phyloP scores from a whole-genome alignment of 23 tunicate genomes.

The Corella eumyota region DNA sequence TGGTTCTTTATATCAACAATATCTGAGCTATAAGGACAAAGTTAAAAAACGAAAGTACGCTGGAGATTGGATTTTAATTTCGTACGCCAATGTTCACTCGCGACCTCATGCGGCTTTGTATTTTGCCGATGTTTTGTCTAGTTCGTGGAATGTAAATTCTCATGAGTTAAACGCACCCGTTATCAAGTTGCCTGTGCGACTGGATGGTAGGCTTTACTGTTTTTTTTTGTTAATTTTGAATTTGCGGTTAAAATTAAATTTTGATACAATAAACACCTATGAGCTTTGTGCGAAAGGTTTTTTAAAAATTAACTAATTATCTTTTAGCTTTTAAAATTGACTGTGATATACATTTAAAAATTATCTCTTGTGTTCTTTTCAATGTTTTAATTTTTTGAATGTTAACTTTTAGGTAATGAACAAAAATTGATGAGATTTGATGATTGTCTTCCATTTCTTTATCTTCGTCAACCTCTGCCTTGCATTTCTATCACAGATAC shows the following conservation, averaged over 20 bases:
- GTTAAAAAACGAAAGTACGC: background rate
- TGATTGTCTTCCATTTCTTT: conserved; percentile 31
- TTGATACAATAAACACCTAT: too few species aligned
- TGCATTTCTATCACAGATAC: conserved; percentile 65
- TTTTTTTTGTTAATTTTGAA: too few species aligned
- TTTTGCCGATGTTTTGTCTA: background rate
- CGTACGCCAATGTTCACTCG: conserved; percentile 3
- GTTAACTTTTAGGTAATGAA: conserved; percentile 10
- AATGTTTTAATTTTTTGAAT: too few species aligned
- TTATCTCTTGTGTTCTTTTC: background rate
- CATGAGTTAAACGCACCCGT: too few species aligned
- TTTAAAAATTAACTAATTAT: too few species aligned
- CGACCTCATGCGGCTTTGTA: background rate
- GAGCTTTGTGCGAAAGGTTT: too few species aligned
- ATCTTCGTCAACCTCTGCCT: conserved; percentile 31
- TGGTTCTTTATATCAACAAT: background rate
- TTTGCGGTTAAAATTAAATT: too few species aligned
- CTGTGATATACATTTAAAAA: background rate
- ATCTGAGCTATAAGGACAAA: background rate
- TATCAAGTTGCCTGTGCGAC: too few species aligned
- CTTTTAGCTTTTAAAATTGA: background rate
- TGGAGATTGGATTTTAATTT: conserved; percentile 11
- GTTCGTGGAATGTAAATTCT: conserved; percentile 1
- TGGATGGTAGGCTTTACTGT: too few species aligned
- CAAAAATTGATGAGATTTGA: conserved; percentile 31